Evolutionary conservation across 2,113 vertebrate genomes (phyloP).

Genomic region (Oryzias woworae): DNA sequence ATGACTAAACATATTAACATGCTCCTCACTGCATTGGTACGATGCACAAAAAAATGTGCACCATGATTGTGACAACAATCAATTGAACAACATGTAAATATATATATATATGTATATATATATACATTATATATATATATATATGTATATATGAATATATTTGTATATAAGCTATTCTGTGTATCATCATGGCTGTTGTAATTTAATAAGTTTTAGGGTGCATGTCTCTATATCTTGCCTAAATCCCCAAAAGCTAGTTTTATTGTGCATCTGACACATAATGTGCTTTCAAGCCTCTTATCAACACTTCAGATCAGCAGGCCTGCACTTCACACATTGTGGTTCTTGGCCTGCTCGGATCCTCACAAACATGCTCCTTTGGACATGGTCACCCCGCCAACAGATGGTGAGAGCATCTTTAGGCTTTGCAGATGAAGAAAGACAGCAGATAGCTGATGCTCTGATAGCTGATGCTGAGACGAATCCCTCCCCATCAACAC

Average conservation of each 20-base stretch:
- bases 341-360: slow-evolving; percentile 67
- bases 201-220: slow-evolving; percentile 17
- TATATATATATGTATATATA: no score
- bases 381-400: slow-evolving; percentile 63
- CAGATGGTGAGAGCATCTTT: slow-evolving; percentile 75
- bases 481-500: slow-evolving; percentile 11
- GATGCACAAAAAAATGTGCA: no score
- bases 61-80: no score
- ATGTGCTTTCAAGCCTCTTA: slow-evolving; percentile 69
- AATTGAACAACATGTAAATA: no score
- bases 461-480: slow-evolving; percentile 4
- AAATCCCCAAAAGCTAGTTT: slow-evolving; percentile 36
- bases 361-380: slow-evolving; percentile 70
- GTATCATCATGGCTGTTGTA: neutral
- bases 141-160: no score
- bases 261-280: slow-evolving; percentile 55
- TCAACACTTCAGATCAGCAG: slow-evolving; percentile 70
- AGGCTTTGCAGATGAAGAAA: slow-evolving; percentile 46
- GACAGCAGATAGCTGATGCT: slow-evolving; percentile 25
- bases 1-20: no score
- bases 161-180: neutral
- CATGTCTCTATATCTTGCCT: slow-evolving; percentile 37
- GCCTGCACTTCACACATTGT: slow-evolving; percentile 73
- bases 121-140: no score
- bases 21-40: no score